These are phyloP conservation scores for Bubo scandiacus DNA, from an alignment of 2,113 vertebrate genomes.

Conservation along the genomic window DNA sequence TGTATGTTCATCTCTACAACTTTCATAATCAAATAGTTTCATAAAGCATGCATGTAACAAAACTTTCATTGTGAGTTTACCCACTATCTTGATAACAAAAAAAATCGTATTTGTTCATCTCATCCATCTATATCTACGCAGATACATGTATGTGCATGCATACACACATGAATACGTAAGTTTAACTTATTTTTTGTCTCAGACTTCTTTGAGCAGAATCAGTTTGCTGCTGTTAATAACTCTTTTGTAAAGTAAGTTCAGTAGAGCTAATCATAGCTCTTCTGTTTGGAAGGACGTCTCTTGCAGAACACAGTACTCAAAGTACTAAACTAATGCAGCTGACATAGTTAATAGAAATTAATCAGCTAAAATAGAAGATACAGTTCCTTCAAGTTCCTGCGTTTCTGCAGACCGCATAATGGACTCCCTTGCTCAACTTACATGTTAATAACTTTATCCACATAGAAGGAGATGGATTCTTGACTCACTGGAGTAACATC, in stretches of 20 bases:
- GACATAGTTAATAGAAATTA: neutral
- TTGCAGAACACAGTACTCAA: neutral
- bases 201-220: neutral
- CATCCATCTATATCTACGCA: neutral
- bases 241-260: neutral
- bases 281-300: neutral
- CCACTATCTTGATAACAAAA: neutral
- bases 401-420: neutral
- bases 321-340: neutral
- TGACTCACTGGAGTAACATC: neutral
- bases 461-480: neutral
- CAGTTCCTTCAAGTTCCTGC: neutral
- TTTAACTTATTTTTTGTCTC: neutral
- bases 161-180: fast-evolving
- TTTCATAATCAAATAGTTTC: neutral
- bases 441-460: neutral
- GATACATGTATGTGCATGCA: too few relatives aligned
- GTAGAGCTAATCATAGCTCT: neutral
- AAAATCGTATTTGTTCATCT: neutral
- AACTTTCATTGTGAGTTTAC: neutral
- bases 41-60: neutral
- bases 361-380: neutral
- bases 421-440: neutral
- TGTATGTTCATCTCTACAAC: neutral
- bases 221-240: neutral